Percentiles rank a stretch among this genome's conserved stretches.
phyloP scores from a whole-genome alignment of 2,797 vertebrate genomes.

The Poecilia gillii region DNA sequence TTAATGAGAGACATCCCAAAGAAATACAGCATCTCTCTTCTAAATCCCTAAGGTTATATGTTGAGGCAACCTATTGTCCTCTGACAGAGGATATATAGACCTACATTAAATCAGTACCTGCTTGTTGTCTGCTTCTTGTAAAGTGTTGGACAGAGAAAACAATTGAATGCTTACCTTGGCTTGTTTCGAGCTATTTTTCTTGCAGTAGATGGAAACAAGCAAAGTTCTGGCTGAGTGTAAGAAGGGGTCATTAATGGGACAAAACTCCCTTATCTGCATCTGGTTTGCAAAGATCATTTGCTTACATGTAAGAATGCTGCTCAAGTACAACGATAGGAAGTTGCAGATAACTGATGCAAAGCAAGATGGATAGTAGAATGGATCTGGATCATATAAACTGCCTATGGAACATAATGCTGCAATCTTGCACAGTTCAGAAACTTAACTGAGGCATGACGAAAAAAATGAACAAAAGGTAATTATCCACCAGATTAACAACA shows the following conservation, averaged over 20 bases:
- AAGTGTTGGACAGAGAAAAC: background rate
- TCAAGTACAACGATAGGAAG: background rate
- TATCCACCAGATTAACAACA: slow-evolving; percentile 12
- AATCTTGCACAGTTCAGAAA: background rate
- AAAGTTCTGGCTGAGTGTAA: slow-evolving; percentile 5
- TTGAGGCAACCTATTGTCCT: slow-evolving; percentile 15
- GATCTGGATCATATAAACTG: background rate
- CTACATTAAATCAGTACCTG: slow-evolving; percentile 13
- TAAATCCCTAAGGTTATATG: background rate
- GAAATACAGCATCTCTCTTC: slow-evolving; percentile 2
- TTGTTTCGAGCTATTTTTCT: slow-evolving; percentile 1
- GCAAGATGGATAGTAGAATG: background rate
- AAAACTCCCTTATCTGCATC: background rate
- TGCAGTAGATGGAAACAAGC: slow-evolving; percentile 7
- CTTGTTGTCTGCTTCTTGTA: slow-evolving; percentile 9
- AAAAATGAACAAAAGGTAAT: slow-evolving; percentile 16
- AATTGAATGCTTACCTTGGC: slow-evolving; percentile 10
- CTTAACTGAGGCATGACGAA: background rate
- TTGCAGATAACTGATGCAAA: background rate
- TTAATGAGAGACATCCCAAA: slow-evolving; percentile 29
- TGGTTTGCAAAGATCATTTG: background rate
- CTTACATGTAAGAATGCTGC: background rate
- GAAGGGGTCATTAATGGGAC: background rate
- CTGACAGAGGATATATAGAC: slow-evolving; percentile 7
- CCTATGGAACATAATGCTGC: slow-evolving; percentile 29